Evolutionary conservation across 2,888 invertebrate genomes (phyloP).

Genomic region (Andrena haemorrhoa): DNA sequence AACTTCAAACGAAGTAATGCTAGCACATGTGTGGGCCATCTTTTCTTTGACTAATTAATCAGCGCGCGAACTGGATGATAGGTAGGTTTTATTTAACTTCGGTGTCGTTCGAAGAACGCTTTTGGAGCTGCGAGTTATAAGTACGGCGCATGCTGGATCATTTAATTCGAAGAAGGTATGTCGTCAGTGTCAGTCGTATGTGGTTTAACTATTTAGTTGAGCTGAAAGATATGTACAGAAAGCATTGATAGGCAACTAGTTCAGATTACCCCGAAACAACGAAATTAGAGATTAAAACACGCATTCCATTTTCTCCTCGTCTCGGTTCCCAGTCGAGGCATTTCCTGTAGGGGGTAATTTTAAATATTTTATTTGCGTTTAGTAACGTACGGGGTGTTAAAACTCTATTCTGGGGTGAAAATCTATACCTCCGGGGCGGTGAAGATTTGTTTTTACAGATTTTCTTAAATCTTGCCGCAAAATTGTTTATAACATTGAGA

Average conservation of each 20-base stretch:
- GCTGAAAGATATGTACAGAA: neutral
- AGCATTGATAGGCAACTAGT: neutral
- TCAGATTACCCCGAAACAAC: neutral
- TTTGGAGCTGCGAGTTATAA: neutral
- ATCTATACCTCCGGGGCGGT: too few relatives aligned
- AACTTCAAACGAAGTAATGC: slow-evolving; percentile 2
- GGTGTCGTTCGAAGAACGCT: neutral
- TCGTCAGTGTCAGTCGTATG: neutral
- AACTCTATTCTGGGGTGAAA: too few relatives aligned
- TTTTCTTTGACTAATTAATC: neutral
- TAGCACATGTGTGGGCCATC: neutral
- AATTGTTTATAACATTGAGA: too few relatives aligned
- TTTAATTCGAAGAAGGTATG: neutral
- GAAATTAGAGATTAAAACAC: neutral
- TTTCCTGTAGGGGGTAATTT: neutral
- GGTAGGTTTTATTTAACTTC: slow-evolving; percentile 13
- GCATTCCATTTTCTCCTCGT: neutral
- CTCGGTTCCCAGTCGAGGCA: neutral
- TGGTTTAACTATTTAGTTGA: neutral
- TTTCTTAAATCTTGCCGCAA: too few relatives aligned
- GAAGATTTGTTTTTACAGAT: too few relatives aligned
- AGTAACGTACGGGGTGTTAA: neutral
- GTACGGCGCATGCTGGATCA: neutral
- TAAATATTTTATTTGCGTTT: slow-evolving; percentile 14
- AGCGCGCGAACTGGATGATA: neutral